A percentile compares a stretch with the other conserved stretches of the same genome.
Evolutionary conservation across 2,888 invertebrate genomes (phyloP).

Genomic region (Morpho deidamia): DNA sequence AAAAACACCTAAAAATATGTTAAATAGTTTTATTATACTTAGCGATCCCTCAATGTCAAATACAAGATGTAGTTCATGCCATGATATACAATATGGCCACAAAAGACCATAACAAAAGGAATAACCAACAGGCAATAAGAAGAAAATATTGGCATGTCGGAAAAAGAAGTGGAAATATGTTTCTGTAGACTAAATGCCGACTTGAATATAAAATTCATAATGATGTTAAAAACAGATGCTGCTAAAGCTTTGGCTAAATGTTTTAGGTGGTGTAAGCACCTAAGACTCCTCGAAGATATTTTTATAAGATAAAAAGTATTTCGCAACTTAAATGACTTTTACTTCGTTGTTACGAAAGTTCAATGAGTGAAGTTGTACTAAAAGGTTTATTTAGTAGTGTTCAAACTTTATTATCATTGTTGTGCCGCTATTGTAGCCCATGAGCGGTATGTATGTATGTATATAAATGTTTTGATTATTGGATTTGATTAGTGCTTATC

Average conservation of each 20-base stretch:
- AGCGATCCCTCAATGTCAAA: too few relatives aligned
- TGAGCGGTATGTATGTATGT: too few relatives aligned
- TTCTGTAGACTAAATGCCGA: too few relatives aligned
- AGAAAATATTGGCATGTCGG: neutral
- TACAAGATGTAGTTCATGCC: too few relatives aligned
- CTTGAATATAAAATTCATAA: too few relatives aligned
- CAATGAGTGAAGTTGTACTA: neutral
- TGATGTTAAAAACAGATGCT: neutral
- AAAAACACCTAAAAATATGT: too few relatives aligned
- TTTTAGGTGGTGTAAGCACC: neutral
- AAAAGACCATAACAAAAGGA: neutral
- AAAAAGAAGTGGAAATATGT: too few relatives aligned
- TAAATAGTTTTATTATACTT: too few relatives aligned
- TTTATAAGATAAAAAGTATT: neutral
- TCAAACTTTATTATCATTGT: too few relatives aligned
- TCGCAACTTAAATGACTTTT: conserved; percentile 2
- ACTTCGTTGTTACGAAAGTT: neutral
- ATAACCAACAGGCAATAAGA: neutral
- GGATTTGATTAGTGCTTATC: too few relatives aligned
- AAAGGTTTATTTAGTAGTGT: neutral
- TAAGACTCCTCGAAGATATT: neutral
- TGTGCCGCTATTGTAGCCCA: too few relatives aligned
- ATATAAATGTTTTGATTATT: too few relatives aligned
- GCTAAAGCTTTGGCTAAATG: neutral
- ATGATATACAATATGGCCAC: neutral